phyloP scores from a whole-genome alignment of 2,888 invertebrate species.

The Germaria angustata region DNA sequence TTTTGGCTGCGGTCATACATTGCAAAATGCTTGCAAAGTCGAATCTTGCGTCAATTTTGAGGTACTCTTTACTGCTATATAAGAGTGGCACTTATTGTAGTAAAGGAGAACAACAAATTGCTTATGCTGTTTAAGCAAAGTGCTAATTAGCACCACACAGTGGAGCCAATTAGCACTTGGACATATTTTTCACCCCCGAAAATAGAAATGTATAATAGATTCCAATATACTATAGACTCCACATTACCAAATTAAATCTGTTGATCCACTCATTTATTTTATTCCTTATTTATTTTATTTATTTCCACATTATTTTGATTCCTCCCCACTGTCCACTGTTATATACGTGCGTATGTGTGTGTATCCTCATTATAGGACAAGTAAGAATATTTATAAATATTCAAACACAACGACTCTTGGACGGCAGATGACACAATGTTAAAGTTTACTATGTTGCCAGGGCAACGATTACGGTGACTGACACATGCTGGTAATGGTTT shows the following conservation, averaged over 20 bases:
- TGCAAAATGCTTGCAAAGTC: no score
- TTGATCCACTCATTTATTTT: no score
- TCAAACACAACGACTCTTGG: neutral
- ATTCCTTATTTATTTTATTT: no score
- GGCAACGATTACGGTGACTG: neutral
- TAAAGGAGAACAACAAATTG: neutral
- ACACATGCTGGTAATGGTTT: neutral
- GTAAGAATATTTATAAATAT: neutral
- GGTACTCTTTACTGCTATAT: no score
- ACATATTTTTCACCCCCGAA: no score
- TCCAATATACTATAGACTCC: no score
- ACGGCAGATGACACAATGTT: neutral
- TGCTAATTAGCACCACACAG: neutral
- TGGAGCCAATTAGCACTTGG: neutral
- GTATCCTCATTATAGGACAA: neutral
- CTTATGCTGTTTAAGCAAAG: neutral
- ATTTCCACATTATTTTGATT: no score
- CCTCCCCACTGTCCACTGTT: no score
- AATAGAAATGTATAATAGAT: no score
- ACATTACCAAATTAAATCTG: no score
- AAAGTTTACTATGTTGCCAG: constrained; percentile 23
- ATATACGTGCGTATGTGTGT: no score
- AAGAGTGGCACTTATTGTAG: neutral
- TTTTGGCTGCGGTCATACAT: no score
- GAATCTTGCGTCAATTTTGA: neutral